Evolutionary conservation across 2,888 invertebrate genomes (phyloP).

Genomic region (Alsophila aescularia): DNA sequence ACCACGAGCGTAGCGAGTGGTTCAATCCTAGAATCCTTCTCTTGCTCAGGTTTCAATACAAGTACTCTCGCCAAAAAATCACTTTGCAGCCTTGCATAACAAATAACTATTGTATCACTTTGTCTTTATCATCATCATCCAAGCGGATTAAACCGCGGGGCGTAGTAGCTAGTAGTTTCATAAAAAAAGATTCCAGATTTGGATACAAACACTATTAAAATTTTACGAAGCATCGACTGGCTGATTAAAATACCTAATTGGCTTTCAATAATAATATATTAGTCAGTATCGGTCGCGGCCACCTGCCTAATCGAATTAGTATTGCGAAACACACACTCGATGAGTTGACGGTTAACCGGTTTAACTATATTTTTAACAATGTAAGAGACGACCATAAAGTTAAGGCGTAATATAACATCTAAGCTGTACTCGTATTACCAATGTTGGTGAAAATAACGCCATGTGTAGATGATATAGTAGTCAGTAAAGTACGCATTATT

Average conservation of each 20-base stretch:
- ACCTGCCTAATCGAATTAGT: conserved; percentile 42
- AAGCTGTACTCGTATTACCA: neutral
- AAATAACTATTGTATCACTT: too few relatives aligned
- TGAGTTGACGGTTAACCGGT: conserved; percentile 31
- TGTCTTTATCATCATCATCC: too few relatives aligned
- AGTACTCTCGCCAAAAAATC: too few relatives aligned
- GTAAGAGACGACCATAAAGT: neutral
- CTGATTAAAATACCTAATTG: conserved; percentile 28
- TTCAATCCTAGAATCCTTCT: too few relatives aligned
- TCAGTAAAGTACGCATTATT: neutral
- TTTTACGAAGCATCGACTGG: conserved; percentile 18
- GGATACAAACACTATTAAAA: conserved; percentile 13
- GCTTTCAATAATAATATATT: conserved; percentile 38
- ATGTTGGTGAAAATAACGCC: neutral
- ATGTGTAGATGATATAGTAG: neutral
- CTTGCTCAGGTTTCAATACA: too few relatives aligned
- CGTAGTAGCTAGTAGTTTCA: too few relatives aligned
- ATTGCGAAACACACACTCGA: conserved; percentile 39
- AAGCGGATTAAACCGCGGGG: too few relatives aligned
- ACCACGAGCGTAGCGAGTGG: too few relatives aligned
- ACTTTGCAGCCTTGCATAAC: too few relatives aligned
- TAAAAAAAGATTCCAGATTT: conserved; percentile 3
- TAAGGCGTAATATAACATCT: neutral
- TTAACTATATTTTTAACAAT: conserved; percentile 14
- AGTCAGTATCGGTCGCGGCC: conserved; percentile 26